Evolutionary conservation across 1,140 invertebrate genomes (phyloP).

Genomic region (Telenomus remus): DNA sequence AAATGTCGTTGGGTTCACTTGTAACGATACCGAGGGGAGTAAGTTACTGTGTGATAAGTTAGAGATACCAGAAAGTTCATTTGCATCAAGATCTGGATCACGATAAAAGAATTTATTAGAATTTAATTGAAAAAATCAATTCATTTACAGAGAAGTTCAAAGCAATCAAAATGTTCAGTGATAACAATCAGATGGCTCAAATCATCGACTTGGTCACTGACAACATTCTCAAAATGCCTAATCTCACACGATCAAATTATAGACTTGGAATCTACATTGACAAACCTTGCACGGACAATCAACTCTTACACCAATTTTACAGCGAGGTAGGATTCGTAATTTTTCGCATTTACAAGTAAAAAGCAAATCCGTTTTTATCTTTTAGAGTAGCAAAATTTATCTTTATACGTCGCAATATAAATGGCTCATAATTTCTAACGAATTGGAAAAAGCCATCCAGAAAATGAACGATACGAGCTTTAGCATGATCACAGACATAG

Average conservation of each 20-base stretch:
- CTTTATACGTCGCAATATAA: constrained; percentile 19
- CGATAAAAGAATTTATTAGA: neutral
- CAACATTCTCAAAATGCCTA: too few species aligned
- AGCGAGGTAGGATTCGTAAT: neutral
- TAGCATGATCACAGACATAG: constrained; percentile 27
- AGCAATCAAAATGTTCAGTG: neutral
- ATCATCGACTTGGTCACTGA: too few species aligned
- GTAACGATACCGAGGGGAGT: constrained; percentile 28
- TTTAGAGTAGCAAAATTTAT: neutral
- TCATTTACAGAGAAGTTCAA: neutral
- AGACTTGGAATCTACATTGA: neutral
- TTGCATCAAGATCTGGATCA: too few species aligned
- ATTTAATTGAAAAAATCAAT: neutral
- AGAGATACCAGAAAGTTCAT: neutral
- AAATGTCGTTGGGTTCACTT: constrained; percentile 24
- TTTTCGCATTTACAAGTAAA: neutral
- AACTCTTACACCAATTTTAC: neutral
- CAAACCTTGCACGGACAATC: neutral
- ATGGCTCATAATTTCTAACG: constrained; percentile 26
- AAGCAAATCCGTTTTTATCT: too few species aligned
- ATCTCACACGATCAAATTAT: neutral
- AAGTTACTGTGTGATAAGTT: constrained; percentile 8
- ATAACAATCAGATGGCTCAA: neutral
- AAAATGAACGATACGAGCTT: constrained; percentile 34
- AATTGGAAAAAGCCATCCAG: constrained; percentile 12